Evolutionary conservation across 1,140 invertebrate genomes (phyloP).

Genomic region (Lanistes nyassanus): DNA sequence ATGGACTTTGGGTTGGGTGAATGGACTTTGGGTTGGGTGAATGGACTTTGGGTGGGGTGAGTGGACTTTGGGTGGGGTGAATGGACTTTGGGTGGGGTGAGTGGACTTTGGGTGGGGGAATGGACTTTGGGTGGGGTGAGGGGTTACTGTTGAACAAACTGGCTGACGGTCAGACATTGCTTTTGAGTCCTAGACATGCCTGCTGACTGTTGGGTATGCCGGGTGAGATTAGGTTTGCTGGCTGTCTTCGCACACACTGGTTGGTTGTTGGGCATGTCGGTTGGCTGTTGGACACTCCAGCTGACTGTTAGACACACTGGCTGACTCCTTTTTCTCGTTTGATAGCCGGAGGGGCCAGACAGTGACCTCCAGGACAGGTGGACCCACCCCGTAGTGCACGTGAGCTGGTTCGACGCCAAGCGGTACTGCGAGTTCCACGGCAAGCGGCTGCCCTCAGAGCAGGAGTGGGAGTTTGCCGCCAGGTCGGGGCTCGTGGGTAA

Average conservation of each 20-base stretch:
- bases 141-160: no score
- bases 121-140: no score
- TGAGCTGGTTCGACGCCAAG: slow-evolving; percentile 62
- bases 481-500: slow-evolving; percentile 53
- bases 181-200: no score
- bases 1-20: no score
- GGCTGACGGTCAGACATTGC: no score
- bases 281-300: no score
- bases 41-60: no score
- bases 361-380: slow-evolving; percentile 46
- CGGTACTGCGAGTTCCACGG: slow-evolving; percentile 59
- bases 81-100: no score
- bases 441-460: slow-evolving; percentile 63
- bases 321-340: slow-evolving; percentile 15
- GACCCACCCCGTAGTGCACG: slow-evolving; percentile 62
- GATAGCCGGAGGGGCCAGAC: slow-evolving; percentile 60
- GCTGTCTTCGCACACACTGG: background rate
- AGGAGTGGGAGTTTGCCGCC: slow-evolving; percentile 66
- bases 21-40: no score
- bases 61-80: no score
- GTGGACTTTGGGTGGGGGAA: no score
- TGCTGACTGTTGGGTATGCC: background rate
- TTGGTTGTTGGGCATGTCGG: no score
- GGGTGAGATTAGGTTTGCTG: background rate
- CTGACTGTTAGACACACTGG: background rate